Percentiles rank a stretch among this genome's conserved stretches.
phyloP scores from a whole-genome alignment of 2,888 invertebrate species.

The Acronicta aceris region DNA sequence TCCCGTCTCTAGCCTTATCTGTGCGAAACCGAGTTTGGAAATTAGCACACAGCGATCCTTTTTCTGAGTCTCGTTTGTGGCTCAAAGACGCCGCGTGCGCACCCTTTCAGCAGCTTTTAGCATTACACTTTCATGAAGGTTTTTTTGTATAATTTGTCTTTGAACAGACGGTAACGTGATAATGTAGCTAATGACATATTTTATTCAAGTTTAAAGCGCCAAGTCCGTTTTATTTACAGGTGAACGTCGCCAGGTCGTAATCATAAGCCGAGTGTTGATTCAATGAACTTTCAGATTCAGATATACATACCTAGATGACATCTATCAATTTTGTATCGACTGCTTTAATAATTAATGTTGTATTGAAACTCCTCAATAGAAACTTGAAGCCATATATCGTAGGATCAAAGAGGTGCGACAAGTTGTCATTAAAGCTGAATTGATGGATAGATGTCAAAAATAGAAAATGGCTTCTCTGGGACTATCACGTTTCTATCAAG shows the following conservation, averaged over 20 bases:
- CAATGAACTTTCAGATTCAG: constrained; percentile 36
- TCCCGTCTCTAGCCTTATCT: constrained; percentile 86
- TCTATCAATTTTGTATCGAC: constrained; percentile 7
- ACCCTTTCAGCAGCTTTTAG: constrained; percentile 80
- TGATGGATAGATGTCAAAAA: neutral
- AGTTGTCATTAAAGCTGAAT: too few species aligned
- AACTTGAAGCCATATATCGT: too few species aligned
- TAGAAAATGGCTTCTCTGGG: too few species aligned
- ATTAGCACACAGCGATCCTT: constrained; percentile 84
- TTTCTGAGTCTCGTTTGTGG: constrained; percentile 62
- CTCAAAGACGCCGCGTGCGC: constrained; percentile 81
- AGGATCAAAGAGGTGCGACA: neutral
- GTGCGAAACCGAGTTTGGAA: constrained; percentile 87
- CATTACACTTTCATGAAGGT: constrained; percentile 81
- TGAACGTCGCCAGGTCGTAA: constrained; percentile 57
- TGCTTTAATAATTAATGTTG: too few species aligned
- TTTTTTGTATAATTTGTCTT: constrained; percentile 77
- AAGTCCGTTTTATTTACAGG: constrained; percentile 61
- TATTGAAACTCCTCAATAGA: too few species aligned
- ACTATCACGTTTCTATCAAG: too few species aligned
- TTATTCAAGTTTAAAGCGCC: constrained; percentile 75
- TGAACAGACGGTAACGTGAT: constrained; percentile 73
- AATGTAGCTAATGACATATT: constrained; percentile 83
- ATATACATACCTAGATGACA: neutral
- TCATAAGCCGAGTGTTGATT: constrained; percentile 64